Conservation (phyloP, 2,797 vertebrate genomes). For the Eulemur albifrons region DNA sequence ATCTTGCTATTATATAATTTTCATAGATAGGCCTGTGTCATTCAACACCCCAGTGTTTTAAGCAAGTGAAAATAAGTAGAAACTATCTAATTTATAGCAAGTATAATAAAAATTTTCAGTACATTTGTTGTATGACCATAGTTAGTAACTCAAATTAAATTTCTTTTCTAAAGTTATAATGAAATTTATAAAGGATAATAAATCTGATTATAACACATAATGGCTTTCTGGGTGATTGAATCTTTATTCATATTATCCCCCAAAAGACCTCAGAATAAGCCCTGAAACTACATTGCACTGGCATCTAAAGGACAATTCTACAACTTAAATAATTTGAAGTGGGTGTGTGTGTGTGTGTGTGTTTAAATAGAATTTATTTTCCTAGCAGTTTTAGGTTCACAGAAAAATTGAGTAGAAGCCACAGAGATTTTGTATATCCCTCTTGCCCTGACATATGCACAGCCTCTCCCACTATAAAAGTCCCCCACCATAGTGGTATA, state of each 20-base stretch:
- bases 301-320: not conserved
- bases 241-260: not conserved
- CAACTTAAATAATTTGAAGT: not conserved
- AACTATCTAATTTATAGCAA: conserved; percentile 44
- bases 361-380: not conserved
- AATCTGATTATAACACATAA: conserved; percentile 16
- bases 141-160: not conserved
- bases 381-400: not conserved
- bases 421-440: not conserved
- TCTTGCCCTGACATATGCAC: not conserved
- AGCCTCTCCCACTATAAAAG: not conserved
- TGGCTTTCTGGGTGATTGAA: conserved; percentile 32
- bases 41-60: not conserved
- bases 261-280: not conserved
- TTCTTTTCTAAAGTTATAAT: conserved; percentile 40
- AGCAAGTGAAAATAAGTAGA: conserved; percentile 19
- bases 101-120: conserved; percentile 14
- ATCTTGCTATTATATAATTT: not conserved
- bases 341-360: not conserved
- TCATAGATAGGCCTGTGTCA: not conserved
- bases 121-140: conserved; percentile 6
- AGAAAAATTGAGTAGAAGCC: not conserved
- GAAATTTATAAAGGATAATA: conserved; percentile 19
- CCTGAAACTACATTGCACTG: not conserved
- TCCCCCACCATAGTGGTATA: not conserved